Evolutionary conservation across 2,888 invertebrate species (phyloP).

Genomic region (Parasteatoda lunata): DNA sequence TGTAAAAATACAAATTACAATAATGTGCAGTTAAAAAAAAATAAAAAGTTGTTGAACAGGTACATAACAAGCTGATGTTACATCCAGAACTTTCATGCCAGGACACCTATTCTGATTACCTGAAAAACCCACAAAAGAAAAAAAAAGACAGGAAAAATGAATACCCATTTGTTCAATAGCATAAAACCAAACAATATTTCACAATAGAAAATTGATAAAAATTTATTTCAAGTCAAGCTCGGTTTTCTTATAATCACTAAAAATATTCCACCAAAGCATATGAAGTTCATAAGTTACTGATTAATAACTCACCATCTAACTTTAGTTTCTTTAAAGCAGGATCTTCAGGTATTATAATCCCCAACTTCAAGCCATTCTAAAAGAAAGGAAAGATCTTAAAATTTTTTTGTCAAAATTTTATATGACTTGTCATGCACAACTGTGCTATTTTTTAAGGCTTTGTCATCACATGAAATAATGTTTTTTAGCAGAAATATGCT

Average conservation of each 20-base stretch:
- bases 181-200: constrained; percentile 10
- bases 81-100: constrained; percentile 14
- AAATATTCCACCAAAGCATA: no score
- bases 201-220: not conserved
- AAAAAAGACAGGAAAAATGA: constrained; percentile 16
- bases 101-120: constrained; percentile 7
- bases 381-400: constrained; percentile 5
- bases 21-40: not conserved
- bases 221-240: no score
- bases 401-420: no score
- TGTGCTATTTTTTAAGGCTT: not conserved
- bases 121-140: constrained; percentile 39
- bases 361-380: constrained; percentile 59
- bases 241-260: no score
- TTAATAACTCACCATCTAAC: constrained; percentile 46
- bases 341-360: constrained; percentile 13
- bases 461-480: not conserved
- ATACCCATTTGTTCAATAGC: constrained; percentile 13
- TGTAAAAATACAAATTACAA: not conserved
- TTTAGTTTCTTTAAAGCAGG: constrained; percentile 49
- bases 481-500: not conserved
- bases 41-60: not conserved
- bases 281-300: not conserved
- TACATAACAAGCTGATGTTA: not conserved
- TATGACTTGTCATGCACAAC: not conserved